Conservation (phyloP, 2,797 vertebrate genomes). For the Schizopygopsis malacanthus region DNA sequence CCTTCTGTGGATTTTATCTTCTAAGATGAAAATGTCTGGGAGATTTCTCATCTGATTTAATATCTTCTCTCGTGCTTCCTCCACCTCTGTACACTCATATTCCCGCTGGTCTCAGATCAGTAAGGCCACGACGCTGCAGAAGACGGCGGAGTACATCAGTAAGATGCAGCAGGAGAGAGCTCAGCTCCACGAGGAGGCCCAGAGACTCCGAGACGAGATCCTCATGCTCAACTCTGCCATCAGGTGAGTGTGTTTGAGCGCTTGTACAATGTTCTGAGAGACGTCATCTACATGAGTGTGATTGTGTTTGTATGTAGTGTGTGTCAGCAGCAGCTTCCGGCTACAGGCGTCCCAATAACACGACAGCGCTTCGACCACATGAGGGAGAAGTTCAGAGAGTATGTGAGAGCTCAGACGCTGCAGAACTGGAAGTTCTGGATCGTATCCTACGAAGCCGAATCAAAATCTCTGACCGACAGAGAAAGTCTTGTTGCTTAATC, state of each 20-base stretch:
- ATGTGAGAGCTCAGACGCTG: constrained; percentile 87
- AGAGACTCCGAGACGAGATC: constrained; percentile 89
- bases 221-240: constrained; percentile 91
- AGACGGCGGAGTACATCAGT: constrained; percentile 92
- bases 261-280: not conserved
- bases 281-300: not conserved
- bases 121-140: constrained; percentile 95
- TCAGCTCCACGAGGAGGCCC: constrained; percentile 91
- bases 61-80: not conserved
- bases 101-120: constrained; percentile 82
- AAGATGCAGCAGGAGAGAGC: constrained; percentile 95
- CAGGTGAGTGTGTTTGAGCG: constrained; percentile 77
- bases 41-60: not conserved
- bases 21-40: not conserved
- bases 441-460: constrained; percentile 82
- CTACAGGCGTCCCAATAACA: constrained; percentile 94
- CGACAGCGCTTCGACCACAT: constrained; percentile 95
- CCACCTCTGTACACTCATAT: not conserved
- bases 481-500: not conserved
- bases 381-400: constrained; percentile 92
- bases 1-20: not conserved
- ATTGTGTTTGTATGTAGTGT: constrained; percentile 70
- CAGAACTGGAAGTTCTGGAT: constrained; percentile 99
- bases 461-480: not conserved
- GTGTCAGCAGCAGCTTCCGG: constrained; percentile 95